Percentiles rank a stretch among this genome's conserved stretches.
Conservation (phyloP, 2,888 invertebrate species). For the Loripinus fragilis region DNA sequence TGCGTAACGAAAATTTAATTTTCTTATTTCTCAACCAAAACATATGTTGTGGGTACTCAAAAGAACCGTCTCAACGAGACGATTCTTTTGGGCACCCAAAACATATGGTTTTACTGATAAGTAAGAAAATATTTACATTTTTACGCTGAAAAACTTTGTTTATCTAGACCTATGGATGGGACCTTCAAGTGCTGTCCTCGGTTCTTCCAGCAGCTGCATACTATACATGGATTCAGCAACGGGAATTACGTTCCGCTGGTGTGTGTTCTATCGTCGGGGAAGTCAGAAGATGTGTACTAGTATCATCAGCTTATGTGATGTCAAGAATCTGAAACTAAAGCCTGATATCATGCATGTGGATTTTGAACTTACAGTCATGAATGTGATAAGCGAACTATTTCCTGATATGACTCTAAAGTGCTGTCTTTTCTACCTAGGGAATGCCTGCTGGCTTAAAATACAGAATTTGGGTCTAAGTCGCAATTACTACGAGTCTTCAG, state of each 20-base stretch:
- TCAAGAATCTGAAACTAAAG: neutral
- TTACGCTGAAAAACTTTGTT: no score
- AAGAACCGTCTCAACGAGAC: no score
- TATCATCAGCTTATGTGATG: slow-evolving; percentile 3
- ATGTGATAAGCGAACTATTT: neutral
- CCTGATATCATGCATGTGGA: slow-evolving; percentile 6
- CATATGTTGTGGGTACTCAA: no score
- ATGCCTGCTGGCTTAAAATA: slow-evolving; percentile 2
- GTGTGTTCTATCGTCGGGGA: neutral
- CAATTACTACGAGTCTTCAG: neutral
- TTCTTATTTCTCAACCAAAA: no score
- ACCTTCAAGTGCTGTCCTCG: slow-evolving; percentile 15
- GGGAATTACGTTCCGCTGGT: slow-evolving; percentile 2
- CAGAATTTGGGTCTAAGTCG: slow-evolving; percentile 5
- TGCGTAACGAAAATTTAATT: no score
- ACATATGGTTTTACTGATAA: no score
- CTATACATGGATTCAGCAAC: slow-evolving; percentile 13
- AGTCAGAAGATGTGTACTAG: slow-evolving; percentile 4
- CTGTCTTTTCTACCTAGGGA: slow-evolving; percentile 6
- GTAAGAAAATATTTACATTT: no score
- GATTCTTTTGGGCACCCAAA: no score
- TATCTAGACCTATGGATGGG: no score
- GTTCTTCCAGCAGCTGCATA: neutral
- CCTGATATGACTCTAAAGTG: neutral
- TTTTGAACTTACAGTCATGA: neutral